Percentiles rank a stretch among this genome's conserved stretches.
These are phyloP conservation scores for Cherax destructor DNA, from an alignment of 1,140 invertebrate genomes.

Conservation along the genomic window DNA sequence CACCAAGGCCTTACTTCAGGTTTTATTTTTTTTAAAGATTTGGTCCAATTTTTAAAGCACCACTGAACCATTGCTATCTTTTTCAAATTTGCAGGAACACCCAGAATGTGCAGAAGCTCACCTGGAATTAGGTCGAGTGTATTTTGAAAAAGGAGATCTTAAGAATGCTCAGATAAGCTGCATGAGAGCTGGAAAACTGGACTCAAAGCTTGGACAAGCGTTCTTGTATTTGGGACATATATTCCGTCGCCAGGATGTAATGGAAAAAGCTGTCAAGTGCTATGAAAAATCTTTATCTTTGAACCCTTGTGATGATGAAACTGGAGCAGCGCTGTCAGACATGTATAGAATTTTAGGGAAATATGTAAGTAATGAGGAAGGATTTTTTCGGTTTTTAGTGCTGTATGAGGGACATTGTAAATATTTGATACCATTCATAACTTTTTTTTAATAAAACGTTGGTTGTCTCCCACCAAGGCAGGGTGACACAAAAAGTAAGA, in stretches of 20 bases:
- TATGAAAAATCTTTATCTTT: constrained; percentile 88
- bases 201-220: constrained; percentile 83
- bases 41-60: not conserved
- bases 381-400: no score
- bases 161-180: constrained; percentile 81
- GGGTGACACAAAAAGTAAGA: no score
- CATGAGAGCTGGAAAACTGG: constrained; percentile 84
- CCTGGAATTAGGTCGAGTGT: constrained; percentile 78
- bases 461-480: no score
- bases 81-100: constrained; percentile 27
- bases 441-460: no score
- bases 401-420: no score
- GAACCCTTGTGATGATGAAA: constrained; percentile 81
- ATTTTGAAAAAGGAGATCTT: constrained; percentile 81
- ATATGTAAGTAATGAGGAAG: constrained; percentile 76
- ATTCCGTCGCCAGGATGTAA: constrained; percentile 80
- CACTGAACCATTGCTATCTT: not conserved
- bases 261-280: constrained; percentile 85
- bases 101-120: constrained; percentile 19
- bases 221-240: constrained; percentile 87
- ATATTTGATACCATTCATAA: no score
- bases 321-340: constrained; percentile 85
- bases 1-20: no score
- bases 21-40: no score
- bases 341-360: constrained; percentile 83